These are phyloP conservation scores for Sinodicranocentrus sp. DNA, from an alignment of 2,888 invertebrate species.

Conservation along the genomic window DNA sequence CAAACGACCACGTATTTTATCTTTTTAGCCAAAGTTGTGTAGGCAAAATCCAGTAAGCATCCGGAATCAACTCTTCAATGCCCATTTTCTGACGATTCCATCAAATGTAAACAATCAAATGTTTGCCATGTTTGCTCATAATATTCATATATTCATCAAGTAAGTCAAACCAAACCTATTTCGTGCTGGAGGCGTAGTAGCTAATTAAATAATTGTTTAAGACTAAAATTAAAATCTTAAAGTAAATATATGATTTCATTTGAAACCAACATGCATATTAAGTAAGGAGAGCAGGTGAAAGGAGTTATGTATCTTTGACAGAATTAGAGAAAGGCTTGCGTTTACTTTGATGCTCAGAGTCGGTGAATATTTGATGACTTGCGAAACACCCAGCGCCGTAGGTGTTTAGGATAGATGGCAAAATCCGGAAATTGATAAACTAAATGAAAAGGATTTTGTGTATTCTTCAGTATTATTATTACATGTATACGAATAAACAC, in stretches of 20 bases:
- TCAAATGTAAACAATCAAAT: slow-evolving; percentile 59
- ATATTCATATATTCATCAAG: slow-evolving; percentile 44
- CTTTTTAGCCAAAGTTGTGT: no score
- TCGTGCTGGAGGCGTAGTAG: slow-evolving; percentile 34
- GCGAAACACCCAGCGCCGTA: slow-evolving; percentile 1
- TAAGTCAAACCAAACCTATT: slow-evolving; percentile 16
- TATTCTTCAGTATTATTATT: no score
- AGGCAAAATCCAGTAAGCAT: neutral
- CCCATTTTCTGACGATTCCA: slow-evolving; percentile 53
- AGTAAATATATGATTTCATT: no score
- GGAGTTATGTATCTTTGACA: no score
- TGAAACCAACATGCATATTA: no score
- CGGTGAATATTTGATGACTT: slow-evolving; percentile 18
- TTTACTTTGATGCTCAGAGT: neutral
- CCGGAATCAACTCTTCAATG: slow-evolving; percentile 29
- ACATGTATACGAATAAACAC: no score
- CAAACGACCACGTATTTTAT: neutral
- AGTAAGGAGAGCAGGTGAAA: no score
- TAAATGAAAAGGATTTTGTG: no score
- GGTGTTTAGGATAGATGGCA: no score
- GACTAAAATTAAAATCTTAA: slow-evolving; percentile 59
- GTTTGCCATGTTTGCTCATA: slow-evolving; percentile 53
- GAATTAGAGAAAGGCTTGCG: no score
- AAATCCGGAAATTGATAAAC: no score
- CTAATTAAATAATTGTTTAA: slow-evolving; percentile 66